Evolutionary conservation across 2,888 invertebrate species (phyloP).

Genomic region (Sphinx pinastri): DNA sequence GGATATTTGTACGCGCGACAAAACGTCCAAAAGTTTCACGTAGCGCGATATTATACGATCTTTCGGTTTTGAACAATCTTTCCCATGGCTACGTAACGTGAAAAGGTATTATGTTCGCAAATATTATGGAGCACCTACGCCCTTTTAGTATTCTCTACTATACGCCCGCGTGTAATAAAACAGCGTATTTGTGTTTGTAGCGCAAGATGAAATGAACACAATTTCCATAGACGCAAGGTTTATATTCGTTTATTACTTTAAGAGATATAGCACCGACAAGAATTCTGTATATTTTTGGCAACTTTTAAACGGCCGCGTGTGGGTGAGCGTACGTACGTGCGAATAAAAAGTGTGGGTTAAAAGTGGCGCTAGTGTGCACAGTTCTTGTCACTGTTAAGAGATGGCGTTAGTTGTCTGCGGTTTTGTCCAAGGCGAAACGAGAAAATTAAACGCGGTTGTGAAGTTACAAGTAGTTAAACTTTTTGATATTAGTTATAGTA

Average conservation of each 20-base stretch:
- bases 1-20: conserved; percentile 33
- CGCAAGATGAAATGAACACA: neutral
- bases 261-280: neutral
- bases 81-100: neutral
- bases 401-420: conserved; percentile 67
- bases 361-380: conserved; percentile 72
- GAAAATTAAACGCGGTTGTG: conserved; percentile 2
- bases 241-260: conserved; percentile 32
- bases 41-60: conserved; percentile 34
- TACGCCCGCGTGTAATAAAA: conserved; percentile 16
- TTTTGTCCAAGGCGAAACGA: neutral
- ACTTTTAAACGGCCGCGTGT: conserved; percentile 63
- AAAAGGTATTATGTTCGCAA: neutral
- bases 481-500: conserved; percentile 6
- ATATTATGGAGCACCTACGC: conserved; percentile 28
- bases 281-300: conserved; percentile 57
- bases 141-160: conserved; percentile 34
- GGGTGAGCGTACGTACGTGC: conserved; percentile 51
- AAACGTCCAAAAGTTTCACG: conserved; percentile 48
- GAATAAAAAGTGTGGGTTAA: conserved; percentile 59
- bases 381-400: conserved; percentile 54
- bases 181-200: neutral
- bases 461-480: neutral
- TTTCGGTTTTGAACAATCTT: conserved; percentile 30
- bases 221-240: conserved; percentile 31